Evolutionary conservation across 2,113 vertebrate genomes (phyloP).

Genomic region (Python bivittatus): DNA sequence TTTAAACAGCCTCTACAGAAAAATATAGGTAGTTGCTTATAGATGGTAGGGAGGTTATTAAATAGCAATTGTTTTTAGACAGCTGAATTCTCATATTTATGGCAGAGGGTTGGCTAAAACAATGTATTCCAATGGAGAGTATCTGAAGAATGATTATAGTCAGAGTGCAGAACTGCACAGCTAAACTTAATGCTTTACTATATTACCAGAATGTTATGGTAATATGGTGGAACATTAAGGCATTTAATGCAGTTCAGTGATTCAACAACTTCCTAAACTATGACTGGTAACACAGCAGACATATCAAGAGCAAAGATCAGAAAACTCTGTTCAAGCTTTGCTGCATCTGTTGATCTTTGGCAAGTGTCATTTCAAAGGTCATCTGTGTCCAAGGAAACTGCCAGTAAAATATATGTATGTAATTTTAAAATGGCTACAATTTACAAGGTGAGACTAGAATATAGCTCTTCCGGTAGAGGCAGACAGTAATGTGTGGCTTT

Average conservation of each 20-base stretch:
- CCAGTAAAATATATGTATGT: conserved; percentile 22
- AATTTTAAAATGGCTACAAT: conserved; percentile 49
- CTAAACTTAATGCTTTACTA: background rate
- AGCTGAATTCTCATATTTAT: conserved; percentile 1
- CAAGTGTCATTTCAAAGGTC: conserved; percentile 46
- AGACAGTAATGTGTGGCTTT: conserved; percentile 16
- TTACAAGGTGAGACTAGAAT: conserved; percentile 11
- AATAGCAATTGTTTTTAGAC: conserved; percentile 14
- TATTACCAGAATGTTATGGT: background rate
- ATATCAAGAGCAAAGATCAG: conserved; percentile 32
- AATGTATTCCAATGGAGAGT: background rate
- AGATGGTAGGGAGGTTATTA: background rate
- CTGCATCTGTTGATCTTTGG: conserved; percentile 36
- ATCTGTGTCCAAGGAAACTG: conserved; percentile 20
- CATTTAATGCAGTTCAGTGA: conserved; percentile 19
- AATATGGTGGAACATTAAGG: conserved; percentile 15
- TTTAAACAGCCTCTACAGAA: background rate
- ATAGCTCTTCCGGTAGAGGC: conserved; percentile 42
- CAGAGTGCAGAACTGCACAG: background rate
- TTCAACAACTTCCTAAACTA: conserved; percentile 32
- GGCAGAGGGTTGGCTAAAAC: background rate
- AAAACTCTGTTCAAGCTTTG: conserved; percentile 35
- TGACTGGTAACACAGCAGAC: background rate
- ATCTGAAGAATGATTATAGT: background rate
- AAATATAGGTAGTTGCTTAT: background rate